Base-by-base conservation (phyloP, 1,140 invertebrate genomes). In the Macrobrachium rosenbergii region DNA sequence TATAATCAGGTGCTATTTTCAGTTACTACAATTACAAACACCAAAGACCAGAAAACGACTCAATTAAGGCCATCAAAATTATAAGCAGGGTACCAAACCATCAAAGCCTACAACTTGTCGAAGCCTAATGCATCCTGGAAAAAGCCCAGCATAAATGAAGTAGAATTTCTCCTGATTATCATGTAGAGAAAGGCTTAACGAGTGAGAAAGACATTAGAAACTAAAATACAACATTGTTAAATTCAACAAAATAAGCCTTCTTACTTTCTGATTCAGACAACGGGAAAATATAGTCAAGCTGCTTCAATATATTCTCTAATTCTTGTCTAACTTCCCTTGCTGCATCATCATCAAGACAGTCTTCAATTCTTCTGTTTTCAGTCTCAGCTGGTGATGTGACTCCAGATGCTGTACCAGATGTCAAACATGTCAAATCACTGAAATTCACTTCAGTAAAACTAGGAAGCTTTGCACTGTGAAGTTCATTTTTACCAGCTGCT, bases 381-480 rank as follows among this genome's bases (percentile, higher is more conserved):
- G 43, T 10, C 8, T 75, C 75, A n/a, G 12, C 60, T 16, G 83
- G 63, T 28, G 60, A 78, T 21, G 23, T 72, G 23, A 52, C 79
- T 52, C 79, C 75, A 5, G 88, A 83, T 5, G 88, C 37, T 63
- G 52, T 37, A 52, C 21, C 76, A 60, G 77, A 79, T 11, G 62
- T 69, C 84, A 82, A 43, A n/a, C 73, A 87, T 16, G 88, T 87
- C 28, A 89, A 64, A 64, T 89, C 88, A 58, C 83, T 87, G 63
- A 89, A 89, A 69, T 85, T 89, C 63, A 89, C 80, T 73, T 89
- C 88, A 0, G 88, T 89, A 37, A 89, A 89, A 62, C 88, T 89
- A 45, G 88, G 88, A 21, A 89, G 80, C 63, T 72, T 73, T 52
- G 85, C 28, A 43, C 21, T n/a, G 21, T 81, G 84, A 7, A 58